phyloP scores from a whole-genome alignment of 2,888 invertebrate species.

The Amiota communis region DNA sequence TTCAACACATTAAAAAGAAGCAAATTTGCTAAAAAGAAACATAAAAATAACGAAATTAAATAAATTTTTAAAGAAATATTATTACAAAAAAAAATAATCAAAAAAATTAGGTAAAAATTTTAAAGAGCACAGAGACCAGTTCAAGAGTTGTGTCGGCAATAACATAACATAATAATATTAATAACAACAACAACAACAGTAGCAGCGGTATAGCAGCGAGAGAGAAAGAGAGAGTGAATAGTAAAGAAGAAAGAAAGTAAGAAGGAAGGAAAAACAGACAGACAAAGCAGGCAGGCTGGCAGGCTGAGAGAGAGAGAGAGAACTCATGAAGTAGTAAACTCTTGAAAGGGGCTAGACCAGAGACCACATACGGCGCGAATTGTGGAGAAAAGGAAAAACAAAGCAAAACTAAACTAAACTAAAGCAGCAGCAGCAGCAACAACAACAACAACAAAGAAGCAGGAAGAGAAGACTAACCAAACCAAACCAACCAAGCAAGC shows the following conservation, averaged over 20 bases:
- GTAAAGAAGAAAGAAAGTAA: conserved; percentile 33
- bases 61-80: not conserved
- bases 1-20: not conserved
- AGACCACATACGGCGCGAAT: conserved; percentile 66
- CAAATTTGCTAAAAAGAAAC: no score
- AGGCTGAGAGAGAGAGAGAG: conserved; percentile 15
- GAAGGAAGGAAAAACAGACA: conserved; percentile 33
- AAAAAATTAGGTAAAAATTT: conserved; percentile 49
- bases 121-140: conserved; percentile 49
- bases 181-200: conserved; percentile 42
- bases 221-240: conserved; percentile 19
- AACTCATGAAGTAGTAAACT: conserved; percentile 1
- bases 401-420: conserved; percentile 25
- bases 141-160: conserved; percentile 50
- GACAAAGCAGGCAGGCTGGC: no score
- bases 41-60: no score
- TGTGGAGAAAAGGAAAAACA: conserved; percentile 33
- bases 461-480: conserved; percentile 29
- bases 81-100: conserved; percentile 46
- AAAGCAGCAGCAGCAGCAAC: conserved; percentile 45
- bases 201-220: conserved; percentile 13
- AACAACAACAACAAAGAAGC: conserved; percentile 36
- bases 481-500: conserved; percentile 17
- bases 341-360: conserved; percentile 37
- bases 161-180: no score